These are phyloP conservation scores for Hoplodrina ambigua DNA, from an alignment of 2,888 invertebrate species.

Conservation along the genomic window DNA sequence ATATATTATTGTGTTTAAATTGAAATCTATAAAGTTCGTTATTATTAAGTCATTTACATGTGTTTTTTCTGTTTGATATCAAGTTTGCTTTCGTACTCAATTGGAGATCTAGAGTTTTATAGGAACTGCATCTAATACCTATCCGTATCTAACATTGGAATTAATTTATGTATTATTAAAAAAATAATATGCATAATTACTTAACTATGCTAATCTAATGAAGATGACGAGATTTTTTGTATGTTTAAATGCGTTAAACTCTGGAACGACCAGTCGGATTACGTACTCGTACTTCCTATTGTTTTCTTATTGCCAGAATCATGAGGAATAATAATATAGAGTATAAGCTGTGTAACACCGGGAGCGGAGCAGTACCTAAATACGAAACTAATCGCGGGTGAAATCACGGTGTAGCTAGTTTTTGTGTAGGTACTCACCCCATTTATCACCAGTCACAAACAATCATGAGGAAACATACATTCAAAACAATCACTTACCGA, in stretches of 20 bases:
- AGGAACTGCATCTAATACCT: neutral
- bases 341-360: too few relatives aligned
- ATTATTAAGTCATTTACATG: constrained; percentile 23
- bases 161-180: constrained; percentile 36
- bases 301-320: too few relatives aligned
- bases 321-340: too few relatives aligned
- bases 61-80: constrained; percentile 19
- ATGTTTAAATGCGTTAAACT: too few relatives aligned
- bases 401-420: too few relatives aligned
- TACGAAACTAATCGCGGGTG: too few relatives aligned
- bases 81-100: constrained; percentile 9
- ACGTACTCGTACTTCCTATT: too few relatives aligned
- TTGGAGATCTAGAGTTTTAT: neutral
- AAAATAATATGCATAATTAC: constrained; percentile 16
- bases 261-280: too few relatives aligned
- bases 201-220: neutral
- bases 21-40: constrained; percentile 27
- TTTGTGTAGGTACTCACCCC: neutral
- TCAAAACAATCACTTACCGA: constrained; percentile 34
- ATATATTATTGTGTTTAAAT: constrained; percentile 26
- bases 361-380: too few relatives aligned
- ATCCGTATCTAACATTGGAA: constrained; percentile 2
- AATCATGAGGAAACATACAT: constrained; percentile 48
- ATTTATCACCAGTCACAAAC: constrained; percentile 42
- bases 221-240: too few relatives aligned